Percentiles rank a stretch among this genome's conserved stretches.
These are phyloP conservation scores for Ciconia nigra DNA, from an alignment of 2,797 vertebrate species.

Conservation along the genomic window DNA sequence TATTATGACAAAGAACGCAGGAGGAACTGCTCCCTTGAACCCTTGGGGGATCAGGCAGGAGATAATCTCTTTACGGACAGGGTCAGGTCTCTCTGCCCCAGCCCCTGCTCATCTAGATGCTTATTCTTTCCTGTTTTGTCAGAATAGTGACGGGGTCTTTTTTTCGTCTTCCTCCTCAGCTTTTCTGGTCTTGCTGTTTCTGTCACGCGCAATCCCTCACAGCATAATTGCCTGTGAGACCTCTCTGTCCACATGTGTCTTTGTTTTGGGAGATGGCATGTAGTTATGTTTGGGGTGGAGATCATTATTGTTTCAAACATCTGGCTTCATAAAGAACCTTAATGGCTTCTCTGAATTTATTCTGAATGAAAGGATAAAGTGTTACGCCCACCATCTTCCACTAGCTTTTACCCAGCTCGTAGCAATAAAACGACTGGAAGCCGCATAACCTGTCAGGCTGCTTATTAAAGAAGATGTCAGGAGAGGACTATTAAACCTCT, in stretches of 20 bases:
- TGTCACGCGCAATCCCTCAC: constrained; percentile 9
- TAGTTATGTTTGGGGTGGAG: constrained; percentile 54
- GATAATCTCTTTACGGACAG: constrained; percentile 24
- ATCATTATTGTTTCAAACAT: constrained; percentile 61
- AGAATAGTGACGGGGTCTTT: neutral
- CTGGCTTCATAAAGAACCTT: constrained; percentile 47
- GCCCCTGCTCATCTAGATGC: neutral
- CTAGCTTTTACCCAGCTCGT: neutral
- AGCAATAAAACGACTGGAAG: neutral
- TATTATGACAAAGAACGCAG: neutral
- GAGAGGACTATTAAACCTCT: neutral
- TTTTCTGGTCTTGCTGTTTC: constrained; percentile 32
- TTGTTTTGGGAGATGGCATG: constrained; percentile 44
- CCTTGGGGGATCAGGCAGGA: neutral
- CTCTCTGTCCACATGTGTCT: constrained; percentile 49
- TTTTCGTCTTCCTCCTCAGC: neutral
- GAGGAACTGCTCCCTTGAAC: constrained; percentile 13
- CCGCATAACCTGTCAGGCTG: constrained; percentile 1
- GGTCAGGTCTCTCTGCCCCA: constrained; percentile 10
- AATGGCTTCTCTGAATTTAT: constrained; percentile 41
- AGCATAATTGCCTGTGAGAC: constrained; percentile 26
- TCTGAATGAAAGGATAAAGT: constrained; percentile 29
- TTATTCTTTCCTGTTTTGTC: neutral
- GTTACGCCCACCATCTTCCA: neutral
- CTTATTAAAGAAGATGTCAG: constrained; percentile 11